Conservation (phyloP, 2,113 vertebrate species). For the Podiceps cristatus region DNA sequence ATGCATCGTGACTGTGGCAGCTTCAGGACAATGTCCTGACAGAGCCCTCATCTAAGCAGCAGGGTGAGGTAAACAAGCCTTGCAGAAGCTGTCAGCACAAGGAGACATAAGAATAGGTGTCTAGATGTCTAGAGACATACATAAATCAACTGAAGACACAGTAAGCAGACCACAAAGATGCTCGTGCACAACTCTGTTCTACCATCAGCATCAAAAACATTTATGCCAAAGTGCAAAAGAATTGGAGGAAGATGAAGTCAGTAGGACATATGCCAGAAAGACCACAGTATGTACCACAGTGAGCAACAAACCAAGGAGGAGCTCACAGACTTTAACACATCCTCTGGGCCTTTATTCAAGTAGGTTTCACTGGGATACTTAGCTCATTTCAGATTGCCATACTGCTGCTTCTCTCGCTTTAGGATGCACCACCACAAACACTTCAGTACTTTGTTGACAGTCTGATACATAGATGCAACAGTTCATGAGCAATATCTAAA, state of each 20-base stretch:
- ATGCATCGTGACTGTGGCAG: background rate
- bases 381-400: background rate
- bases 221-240: background rate
- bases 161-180: background rate
- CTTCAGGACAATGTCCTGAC: background rate
- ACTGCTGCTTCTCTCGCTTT: background rate
- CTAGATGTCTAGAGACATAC: background rate
- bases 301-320: background rate
- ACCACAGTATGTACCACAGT: too few relatives aligned
- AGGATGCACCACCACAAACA: background rate
- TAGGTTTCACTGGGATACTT: background rate
- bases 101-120: background rate
- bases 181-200: background rate
- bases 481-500: background rate
- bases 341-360: background rate
- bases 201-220: background rate
- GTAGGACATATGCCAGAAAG: background rate
- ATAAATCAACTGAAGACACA: background rate
- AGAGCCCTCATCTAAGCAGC: background rate
- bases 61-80: background rate
- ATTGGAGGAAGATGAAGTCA: background rate
- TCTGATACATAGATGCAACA: rapidly evolving
- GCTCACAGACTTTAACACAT: too few relatives aligned
- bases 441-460: background rate
- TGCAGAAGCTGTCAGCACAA: background rate